Base-by-base conservation (phyloP, 1,140 invertebrate species). In the Proctacanthus coquilletti region DNA sequence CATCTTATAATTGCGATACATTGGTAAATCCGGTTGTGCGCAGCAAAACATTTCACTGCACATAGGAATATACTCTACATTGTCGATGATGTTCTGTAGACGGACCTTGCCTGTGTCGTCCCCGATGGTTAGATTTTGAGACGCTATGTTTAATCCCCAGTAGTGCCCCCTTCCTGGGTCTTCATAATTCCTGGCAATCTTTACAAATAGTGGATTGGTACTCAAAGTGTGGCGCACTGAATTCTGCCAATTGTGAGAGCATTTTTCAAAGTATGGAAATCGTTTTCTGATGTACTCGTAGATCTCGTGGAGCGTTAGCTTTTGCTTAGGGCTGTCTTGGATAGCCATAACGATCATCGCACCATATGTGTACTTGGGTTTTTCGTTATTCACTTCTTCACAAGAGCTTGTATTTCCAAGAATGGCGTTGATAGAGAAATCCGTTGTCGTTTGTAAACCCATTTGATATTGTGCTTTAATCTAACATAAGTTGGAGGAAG, bases 331-430 rank as follows among this genome's bases (percentile, higher is more conserved):
- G 10, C 87, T 89, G 45, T 77, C 78, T 46, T 93, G 80, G 30
- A 97, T 96, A 4, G 93, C 93, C 92, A 96, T 96, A 0, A 93
- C 89, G 25, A 97, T 97, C 4, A 96, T 63, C 0, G 91, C 87
- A 42, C 96, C 96, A 64, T 96, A 97, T 0, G 89, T 94, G 53
- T 83, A 95, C n/a, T n/a, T n/a, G n/a, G n/a, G n/a, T n/a, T n/a
- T n/a, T n/a, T n/a, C n/a, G n/a, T n/a, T n/a, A n/a, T n/a, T n/a
- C n/a, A n/a, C n/a, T n/a, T n/a, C n/a, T n/a, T n/a, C n/a, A n/a
- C n/a, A n/a, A n/a, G n/a, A n/a, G n/a, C n/a, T n/a, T n/a, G n/a
- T n/a, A n/a, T n/a, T n/a, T n/a, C n/a, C n/a, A n/a, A n/a, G n/a
- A n/a, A n/a, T n/a, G n/a, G n/a, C n/a, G n/a, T n/a, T n/a, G n/a